These are phyloP conservation scores for Himalopsyche japonica DNA, from an alignment of 2,888 invertebrate species.

Conservation along the genomic window DNA sequence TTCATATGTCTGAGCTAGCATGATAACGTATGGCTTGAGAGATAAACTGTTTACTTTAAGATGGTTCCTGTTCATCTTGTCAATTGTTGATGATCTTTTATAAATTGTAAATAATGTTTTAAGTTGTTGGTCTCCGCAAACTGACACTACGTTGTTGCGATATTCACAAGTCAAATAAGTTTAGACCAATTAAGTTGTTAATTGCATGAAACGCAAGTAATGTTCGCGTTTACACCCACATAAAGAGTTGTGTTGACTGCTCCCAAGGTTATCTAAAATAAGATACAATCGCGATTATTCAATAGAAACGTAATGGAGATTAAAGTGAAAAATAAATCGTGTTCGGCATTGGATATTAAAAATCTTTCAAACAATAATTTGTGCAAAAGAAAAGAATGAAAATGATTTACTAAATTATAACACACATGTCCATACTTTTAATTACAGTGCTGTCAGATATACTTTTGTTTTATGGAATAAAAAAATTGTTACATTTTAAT, in stretches of 20 bases:
- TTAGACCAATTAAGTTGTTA: background rate
- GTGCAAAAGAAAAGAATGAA: no score
- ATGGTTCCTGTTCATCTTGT: background rate
- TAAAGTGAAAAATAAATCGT: no score
- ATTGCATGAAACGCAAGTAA: background rate
- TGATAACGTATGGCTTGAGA: no score
- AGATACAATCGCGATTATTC: background rate
- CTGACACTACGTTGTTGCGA: background rate
- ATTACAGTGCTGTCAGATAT: no score
- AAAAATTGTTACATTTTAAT: no score
- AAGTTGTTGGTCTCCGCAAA: background rate
- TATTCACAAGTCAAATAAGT: background rate
- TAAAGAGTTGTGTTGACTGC: background rate
- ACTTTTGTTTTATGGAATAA: no score
- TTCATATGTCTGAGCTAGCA: background rate
- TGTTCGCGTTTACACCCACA: background rate
- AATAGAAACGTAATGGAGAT: background rate
- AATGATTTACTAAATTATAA: no score
- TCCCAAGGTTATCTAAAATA: background rate
- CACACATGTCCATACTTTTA: no score
- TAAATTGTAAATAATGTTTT: background rate
- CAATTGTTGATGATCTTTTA: background rate
- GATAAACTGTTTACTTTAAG: background rate
- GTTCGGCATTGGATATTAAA: no score
- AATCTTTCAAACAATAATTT: no score